Conservation (phyloP, 2,113 vertebrate genomes). For the Ondatra zibethicus region DNA sequence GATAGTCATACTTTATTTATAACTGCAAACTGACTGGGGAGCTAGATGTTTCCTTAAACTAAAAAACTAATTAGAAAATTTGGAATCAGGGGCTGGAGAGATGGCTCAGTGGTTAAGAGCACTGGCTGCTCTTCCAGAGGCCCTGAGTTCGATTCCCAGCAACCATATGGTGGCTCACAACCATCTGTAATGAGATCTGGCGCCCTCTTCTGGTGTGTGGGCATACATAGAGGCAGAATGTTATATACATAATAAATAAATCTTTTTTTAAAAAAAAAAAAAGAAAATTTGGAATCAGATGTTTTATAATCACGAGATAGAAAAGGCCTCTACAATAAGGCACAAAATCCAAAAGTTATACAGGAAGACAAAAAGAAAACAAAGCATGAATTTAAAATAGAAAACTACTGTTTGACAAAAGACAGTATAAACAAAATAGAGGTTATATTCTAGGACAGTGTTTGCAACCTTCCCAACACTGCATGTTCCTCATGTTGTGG, state of each 20-base stretch:
- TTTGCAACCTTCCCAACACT: not conserved
- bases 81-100: too few relatives aligned
- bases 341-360: not conserved
- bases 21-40: slow-evolving; percentile 30
- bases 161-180: too few relatives aligned
- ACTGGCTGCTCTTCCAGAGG: too few relatives aligned
- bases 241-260: too few relatives aligned
- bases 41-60: not conserved
- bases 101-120: too few relatives aligned
- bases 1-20: not conserved
- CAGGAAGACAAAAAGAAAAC: not conserved
- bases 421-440: slow-evolving; percentile 21
- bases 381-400: slow-evolving; percentile 12
- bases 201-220: too few relatives aligned
- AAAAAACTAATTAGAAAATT: slow-evolving; percentile 23
- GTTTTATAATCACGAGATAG: slow-evolving; percentile 2
- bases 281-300: not conserved
- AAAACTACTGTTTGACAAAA: slow-evolving; percentile 23
- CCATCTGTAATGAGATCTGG: too few relatives aligned
- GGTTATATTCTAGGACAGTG: not conserved
- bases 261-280: too few relatives aligned
- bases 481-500: not conserved
- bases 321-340: slow-evolving; percentile 5
- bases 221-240: too few relatives aligned
- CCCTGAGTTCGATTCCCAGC: too few relatives aligned